Conservation (phyloP, 1,140 invertebrate genomes). For the Papilio glaucus region DNA sequence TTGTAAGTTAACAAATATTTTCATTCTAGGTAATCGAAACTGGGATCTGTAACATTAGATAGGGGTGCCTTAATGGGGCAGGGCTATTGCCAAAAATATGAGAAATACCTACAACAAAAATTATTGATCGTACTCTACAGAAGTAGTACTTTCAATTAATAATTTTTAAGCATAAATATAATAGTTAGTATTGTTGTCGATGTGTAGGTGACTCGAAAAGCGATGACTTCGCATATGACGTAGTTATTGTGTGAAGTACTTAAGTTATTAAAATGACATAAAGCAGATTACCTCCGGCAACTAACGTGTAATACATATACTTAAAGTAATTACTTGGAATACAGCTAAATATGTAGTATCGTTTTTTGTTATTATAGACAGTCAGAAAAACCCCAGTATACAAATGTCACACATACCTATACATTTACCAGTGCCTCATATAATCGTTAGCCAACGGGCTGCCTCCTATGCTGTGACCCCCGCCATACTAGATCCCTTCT, state of each 20-base stretch:
- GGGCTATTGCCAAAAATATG: too few relatives aligned
- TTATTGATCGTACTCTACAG: background rate
- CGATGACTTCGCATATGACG: background rate
- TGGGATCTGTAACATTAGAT: background rate
- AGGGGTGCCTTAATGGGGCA: background rate
- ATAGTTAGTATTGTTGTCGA: background rate
- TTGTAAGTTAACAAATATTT: too few relatives aligned
- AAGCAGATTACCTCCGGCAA: constrained; percentile 15
- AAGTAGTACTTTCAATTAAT: too few relatives aligned
- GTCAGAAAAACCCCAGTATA: background rate
- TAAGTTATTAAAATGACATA: constrained; percentile 20
- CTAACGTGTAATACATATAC: background rate
- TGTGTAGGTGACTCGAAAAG: background rate
- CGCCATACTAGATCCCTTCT: too few relatives aligned
- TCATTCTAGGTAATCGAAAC: too few relatives aligned
- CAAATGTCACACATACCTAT: background rate
- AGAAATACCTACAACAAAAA: too few relatives aligned
- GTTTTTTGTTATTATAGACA: background rate
- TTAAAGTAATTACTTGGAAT: constrained; percentile 5
- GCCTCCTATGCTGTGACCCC: too few relatives aligned
- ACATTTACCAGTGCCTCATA: too few relatives aligned
- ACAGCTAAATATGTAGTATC: background rate
- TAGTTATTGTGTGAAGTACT: background rate
- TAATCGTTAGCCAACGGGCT: too few relatives aligned
- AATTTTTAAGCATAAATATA: background rate